Percentiles rank a stretch among this genome's conserved stretches.
These are phyloP conservation scores for Dreissena polymorpha DNA, from an alignment of 1,140 invertebrate genomes.

Conservation along the genomic window DNA sequence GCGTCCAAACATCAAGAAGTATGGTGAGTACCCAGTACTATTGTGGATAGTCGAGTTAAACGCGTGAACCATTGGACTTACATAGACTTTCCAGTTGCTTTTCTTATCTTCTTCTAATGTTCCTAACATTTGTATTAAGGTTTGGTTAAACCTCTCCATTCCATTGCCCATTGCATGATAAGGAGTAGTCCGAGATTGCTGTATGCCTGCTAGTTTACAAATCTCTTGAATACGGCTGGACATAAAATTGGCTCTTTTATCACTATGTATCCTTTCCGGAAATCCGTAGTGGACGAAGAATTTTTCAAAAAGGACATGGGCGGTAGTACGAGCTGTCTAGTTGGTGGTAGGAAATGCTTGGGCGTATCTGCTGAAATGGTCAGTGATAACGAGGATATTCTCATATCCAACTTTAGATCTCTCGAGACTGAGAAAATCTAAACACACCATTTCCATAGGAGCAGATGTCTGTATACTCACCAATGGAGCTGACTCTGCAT, in stretches of 20 bases:
- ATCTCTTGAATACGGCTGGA: constrained; percentile 30
- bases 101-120: neutral
- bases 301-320: constrained; percentile 30
- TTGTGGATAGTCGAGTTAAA: no score
- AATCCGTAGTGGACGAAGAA: constrained; percentile 33
- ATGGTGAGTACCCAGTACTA: neutral
- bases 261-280: constrained; percentile 20
- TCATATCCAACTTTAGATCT: no score
- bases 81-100: neutral
- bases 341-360: no score
- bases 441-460: no score
- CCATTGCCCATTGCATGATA: neutral
- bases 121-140: neutral
- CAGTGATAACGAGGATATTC: no score
- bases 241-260: constrained; percentile 51
- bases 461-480: no score
- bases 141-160: neutral
- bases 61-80: no score
- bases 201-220: neutral
- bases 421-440: no score
- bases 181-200: constrained; percentile 7
- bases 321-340: constrained; percentile 46
- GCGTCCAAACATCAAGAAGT: no score
- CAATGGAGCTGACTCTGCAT: no score
- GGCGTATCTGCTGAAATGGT: no score